Evolutionary conservation across 2,797 vertebrate species (phyloP), one percentile per base, ranked within the genome.

Genomic region (Zonotrichia albicollis): DNA sequence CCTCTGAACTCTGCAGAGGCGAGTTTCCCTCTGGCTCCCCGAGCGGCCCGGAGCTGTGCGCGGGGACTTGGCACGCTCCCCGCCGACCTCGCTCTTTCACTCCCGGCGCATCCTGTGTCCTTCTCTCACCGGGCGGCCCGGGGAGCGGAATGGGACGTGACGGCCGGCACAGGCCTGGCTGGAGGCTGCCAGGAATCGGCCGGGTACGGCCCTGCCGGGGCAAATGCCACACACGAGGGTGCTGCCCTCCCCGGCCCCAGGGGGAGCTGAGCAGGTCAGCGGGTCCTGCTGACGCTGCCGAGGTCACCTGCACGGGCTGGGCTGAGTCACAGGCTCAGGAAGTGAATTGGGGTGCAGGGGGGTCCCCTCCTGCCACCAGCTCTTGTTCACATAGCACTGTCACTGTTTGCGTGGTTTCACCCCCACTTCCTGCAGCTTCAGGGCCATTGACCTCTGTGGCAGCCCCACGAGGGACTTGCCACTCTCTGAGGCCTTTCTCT

Each of bases 81-180:
- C 96, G 89, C 86, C 93, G 75, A 95, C 98, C 98, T 98, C 97
- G 97, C 97, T 98, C 97, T 98, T 98, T 98, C 97, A 97, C 98
- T 98, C 97, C 95, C 97, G 95, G 97, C 92, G 97, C 97, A 98
- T 98, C 98, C 98, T 98, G 98, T 98, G 97, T 98, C 98, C 97
- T 98, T 97, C 97, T 97, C 97, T 98, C 97, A 97, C 97, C 96
- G 97, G 98, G 97, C 97, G 93, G 97, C 97, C 97, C 95, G 88
- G 97, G 92, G 82, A 96, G 97, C 91, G 84, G 97, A 97, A 97
- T 98, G 98, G 98, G 98, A 98, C 98, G 98, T 98, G 98, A 98
- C 98, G 87, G 97, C 97, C 98, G 92, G 98, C 98, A 98, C 98
- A 98, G 97, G 97, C 98, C 34, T 96, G 42, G 92, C 95, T 93